These are phyloP conservation scores for Platypus cylindrus DNA, from an alignment of 2,888 invertebrate species.

Conservation along the genomic window DNA sequence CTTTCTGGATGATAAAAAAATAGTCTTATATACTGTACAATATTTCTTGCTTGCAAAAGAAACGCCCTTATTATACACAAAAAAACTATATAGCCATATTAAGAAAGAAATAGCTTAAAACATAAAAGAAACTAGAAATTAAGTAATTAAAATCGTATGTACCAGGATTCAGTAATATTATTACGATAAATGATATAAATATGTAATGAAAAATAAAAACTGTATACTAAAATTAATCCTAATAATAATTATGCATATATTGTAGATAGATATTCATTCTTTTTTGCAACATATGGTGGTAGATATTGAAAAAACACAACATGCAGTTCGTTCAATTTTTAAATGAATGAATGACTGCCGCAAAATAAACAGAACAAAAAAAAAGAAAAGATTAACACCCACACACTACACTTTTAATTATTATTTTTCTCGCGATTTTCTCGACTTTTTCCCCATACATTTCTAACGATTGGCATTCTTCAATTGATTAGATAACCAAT, in stretches of 20 bases:
- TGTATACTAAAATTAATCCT: no score
- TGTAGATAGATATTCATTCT: no score
- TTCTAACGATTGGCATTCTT: slow-evolving; percentile 98
- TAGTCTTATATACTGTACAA: slow-evolving; percentile 25
- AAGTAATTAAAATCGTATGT: no score
- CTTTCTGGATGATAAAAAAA: slow-evolving; percentile 19
- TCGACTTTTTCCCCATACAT: no score
- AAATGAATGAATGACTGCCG: slow-evolving; percentile 15
- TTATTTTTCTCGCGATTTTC: no score
- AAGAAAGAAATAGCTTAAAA: slow-evolving; percentile 19
- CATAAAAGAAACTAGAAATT: slow-evolving; percentile 16
- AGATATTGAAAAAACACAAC: slow-evolving; percentile 30
- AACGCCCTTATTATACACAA: slow-evolving; percentile 22
- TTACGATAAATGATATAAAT: no score
- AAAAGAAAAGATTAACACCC: no score
- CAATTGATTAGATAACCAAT: slow-evolving; percentile 99
- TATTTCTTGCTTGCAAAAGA: slow-evolving; percentile 20
- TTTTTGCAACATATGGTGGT: slow-evolving; percentile 36
- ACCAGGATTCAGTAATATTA: no score
- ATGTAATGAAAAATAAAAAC: no score
- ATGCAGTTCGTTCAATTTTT: slow-evolving; percentile 31
- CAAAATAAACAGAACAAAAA: no score
- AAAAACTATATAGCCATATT: slow-evolving; percentile 19
- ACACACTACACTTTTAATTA: slow-evolving; percentile 34
- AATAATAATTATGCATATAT: no score